These are phyloP conservation scores for Dolomedes plantarius DNA, from an alignment of 2,888 invertebrate species.

Conservation along the genomic window DNA sequence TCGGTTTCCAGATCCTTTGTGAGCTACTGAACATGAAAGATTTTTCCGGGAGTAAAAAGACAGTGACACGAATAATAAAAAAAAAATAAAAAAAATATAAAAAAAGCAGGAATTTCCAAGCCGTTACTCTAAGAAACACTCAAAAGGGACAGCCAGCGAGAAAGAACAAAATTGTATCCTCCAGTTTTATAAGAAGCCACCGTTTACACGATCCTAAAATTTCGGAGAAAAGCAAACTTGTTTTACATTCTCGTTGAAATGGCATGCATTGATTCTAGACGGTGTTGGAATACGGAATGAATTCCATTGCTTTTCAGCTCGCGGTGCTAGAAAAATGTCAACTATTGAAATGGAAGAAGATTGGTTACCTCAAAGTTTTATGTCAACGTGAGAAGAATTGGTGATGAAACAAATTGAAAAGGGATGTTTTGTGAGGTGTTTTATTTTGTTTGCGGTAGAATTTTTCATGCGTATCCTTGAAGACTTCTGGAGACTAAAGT, in stretches of 20 bases:
- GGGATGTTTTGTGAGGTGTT: background rate
- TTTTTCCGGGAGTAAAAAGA: background rate
- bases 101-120: background rate
- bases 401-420: slow-evolving; percentile 1
- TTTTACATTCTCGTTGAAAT: slow-evolving; percentile 13
- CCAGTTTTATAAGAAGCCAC: background rate
- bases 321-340: slow-evolving; percentile 21
- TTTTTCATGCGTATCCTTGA: too few species aligned
- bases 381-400: background rate
- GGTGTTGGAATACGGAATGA: slow-evolving; percentile 35
- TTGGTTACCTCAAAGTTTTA: slow-evolving; percentile 1
- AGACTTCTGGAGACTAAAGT: too few species aligned
- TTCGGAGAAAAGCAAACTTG: slow-evolving; percentile 3
- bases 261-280: slow-evolving; percentile 42
- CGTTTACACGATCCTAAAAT: background rate
- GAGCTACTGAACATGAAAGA: background rate
- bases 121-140: background rate
- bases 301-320: background rate
- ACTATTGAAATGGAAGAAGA: slow-evolving; percentile 34
- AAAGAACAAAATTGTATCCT: background rate
- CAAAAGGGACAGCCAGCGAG: too few species aligned
- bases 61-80: background rate
- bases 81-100: background rate
- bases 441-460: too few species aligned
- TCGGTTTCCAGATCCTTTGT: background rate